Evolutionary conservation across 2,113 vertebrate species (phyloP).

Genomic region (Brachypteracias leptosomus): DNA sequence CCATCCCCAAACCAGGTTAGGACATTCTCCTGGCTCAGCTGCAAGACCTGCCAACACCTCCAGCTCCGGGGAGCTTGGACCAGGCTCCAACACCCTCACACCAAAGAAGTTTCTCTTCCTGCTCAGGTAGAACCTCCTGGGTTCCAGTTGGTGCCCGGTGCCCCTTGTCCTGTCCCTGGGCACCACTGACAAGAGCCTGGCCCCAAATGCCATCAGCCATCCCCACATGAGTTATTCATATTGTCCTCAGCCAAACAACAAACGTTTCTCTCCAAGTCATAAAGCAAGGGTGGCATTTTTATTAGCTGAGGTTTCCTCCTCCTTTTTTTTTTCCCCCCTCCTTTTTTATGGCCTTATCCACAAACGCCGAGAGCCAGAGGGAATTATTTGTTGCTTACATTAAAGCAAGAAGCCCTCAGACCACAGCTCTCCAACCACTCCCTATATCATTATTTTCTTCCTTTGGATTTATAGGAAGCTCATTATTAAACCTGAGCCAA

Average conservation of each 20-base stretch:
- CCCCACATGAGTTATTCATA: background rate
- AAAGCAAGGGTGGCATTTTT: constrained; percentile 53
- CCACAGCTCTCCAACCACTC: constrained; percentile 26
- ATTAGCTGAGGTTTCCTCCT: constrained; percentile 61
- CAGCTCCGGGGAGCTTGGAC: fast-evolving
- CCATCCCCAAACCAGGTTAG: background rate
- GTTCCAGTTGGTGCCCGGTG: no score
- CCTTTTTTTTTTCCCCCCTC: background rate
- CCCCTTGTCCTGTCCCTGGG: no score
- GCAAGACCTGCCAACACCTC: background rate
- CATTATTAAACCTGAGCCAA: constrained; percentile 22
- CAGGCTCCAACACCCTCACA: no score
- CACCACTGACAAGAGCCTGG: background rate
- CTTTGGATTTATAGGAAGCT: constrained; percentile 22
- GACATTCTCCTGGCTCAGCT: background rate
- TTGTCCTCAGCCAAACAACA: background rate
- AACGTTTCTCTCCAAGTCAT: background rate
- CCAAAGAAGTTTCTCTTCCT: no score
- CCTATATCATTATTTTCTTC: constrained; percentile 39
- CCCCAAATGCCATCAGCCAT: background rate
- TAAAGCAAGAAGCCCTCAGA: constrained; percentile 57
- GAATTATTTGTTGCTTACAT: constrained; percentile 63
- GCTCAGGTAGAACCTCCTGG: no score
- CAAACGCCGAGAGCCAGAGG: constrained; percentile 52
- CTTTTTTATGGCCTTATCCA: constrained; percentile 53